A percentile compares a stretch with the other conserved stretches of the same genome.
Evolutionary conservation across 2,113 vertebrate genomes (phyloP).

Genomic region (Scalopus aquaticus): DNA sequence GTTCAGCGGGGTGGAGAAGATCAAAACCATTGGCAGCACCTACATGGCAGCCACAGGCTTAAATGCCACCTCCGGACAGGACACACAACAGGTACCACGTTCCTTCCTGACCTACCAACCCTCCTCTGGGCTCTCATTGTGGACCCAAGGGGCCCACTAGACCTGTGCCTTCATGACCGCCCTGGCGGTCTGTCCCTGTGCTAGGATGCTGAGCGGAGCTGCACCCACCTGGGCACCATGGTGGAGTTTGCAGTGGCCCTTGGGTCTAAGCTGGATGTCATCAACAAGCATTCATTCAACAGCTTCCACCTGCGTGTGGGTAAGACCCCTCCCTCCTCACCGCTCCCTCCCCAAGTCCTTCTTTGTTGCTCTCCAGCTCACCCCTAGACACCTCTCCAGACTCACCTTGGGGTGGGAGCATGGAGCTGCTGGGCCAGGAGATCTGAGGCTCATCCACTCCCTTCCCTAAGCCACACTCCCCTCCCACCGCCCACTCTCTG

Average conservation of each 20-base stretch:
- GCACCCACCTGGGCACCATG: slow-evolving; percentile 89
- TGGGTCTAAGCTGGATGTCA: slow-evolving; percentile 88
- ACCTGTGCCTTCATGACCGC: not conserved
- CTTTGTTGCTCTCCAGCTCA: not conserved
- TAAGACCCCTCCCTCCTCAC: slow-evolving; percentile 71
- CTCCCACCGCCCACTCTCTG: not conserved
- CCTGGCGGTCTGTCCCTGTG: slow-evolving; percentile 47
- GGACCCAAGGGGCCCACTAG: not conserved
- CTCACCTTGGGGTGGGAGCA: not conserved
- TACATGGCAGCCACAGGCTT: slow-evolving; percentile 94
- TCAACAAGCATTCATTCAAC: slow-evolving; percentile 94
- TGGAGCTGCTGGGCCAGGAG: not conserved
- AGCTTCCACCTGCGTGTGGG: slow-evolving; percentile 93
- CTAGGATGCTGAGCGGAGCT: slow-evolving; percentile 87
- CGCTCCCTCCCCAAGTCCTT: not conserved
- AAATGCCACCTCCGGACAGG: slow-evolving; percentile 79
- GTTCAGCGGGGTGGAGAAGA: slow-evolving; percentile 93
- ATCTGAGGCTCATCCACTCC: not conserved
- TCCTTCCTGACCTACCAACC: not conserved
- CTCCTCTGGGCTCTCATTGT: not conserved
- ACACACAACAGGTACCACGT: slow-evolving; percentile 78
- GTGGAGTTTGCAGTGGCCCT: slow-evolving; percentile 92
- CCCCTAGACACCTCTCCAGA: not conserved
- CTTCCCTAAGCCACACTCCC: not conserved
- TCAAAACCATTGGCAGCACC: slow-evolving; percentile 94